phyloP scores from a whole-genome alignment of 2,113 vertebrate genomes.

The Saccopteryx bilineata region DNA sequence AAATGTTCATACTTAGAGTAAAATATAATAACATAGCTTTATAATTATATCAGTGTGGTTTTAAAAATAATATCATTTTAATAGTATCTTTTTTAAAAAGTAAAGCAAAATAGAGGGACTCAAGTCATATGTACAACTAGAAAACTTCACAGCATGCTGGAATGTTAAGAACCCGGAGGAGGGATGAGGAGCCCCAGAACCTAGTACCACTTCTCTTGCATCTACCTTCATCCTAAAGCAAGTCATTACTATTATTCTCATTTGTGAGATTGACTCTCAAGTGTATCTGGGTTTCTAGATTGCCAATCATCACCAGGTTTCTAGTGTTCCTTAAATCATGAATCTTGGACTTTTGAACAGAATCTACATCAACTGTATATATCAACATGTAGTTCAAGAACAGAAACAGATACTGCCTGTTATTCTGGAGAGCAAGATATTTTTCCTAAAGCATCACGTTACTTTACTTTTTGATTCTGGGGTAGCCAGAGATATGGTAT shows the following conservation, averaged over 20 bases:
- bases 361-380: background rate
- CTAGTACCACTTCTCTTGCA: background rate
- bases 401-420: background rate
- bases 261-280: background rate
- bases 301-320: background rate
- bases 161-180: background rate
- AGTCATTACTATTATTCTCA: background rate
- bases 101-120: background rate
- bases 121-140: background rate
- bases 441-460: background rate
- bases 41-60: background rate
- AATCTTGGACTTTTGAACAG: background rate
- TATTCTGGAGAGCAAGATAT: background rate
- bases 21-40: background rate
- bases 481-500: background rate
- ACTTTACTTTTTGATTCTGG: background rate
- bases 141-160: background rate
- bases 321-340: background rate
- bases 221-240: background rate
- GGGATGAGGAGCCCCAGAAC: background rate
- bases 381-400: background rate
- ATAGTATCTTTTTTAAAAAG: background rate
- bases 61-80: constrained; percentile 15
- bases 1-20: background rate
- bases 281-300: background rate